These are phyloP conservation scores for Brachyhypopomus gauderio DNA, from an alignment of 2,113 vertebrate genomes.

Conservation along the genomic window DNA sequence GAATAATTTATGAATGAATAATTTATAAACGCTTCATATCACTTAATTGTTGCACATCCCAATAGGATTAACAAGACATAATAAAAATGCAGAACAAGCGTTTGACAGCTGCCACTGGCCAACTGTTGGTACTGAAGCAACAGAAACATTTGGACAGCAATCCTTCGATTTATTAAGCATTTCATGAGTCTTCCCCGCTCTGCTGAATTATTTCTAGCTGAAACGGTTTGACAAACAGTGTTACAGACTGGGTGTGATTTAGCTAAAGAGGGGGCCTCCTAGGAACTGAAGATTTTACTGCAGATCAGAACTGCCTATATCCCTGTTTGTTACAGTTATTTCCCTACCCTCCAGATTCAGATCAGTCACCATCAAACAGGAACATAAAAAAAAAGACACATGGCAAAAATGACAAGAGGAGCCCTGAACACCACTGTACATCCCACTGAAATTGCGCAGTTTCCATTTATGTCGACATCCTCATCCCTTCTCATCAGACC, in stretches of 20 bases:
- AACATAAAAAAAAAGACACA: background rate
- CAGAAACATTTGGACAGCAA: background rate
- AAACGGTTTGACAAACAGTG: background rate
- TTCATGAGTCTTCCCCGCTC: background rate
- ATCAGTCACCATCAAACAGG: background rate
- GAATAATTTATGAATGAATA: slow-evolving; percentile 30
- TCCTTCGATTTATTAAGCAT: background rate
- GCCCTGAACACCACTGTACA: background rate
- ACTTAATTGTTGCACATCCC: background rate
- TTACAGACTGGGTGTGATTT: background rate
- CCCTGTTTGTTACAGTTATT: background rate
- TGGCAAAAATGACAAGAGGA: background rate
- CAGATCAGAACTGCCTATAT: background rate
- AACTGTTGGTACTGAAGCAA: background rate
- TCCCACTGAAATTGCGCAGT: background rate
- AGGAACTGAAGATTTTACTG: background rate
- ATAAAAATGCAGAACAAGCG: background rate
- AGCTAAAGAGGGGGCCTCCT: too few species aligned
- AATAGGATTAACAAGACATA: background rate
- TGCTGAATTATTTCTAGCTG: background rate
- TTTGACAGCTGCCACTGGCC: background rate
- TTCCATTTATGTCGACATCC: background rate
- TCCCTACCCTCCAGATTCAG: background rate
- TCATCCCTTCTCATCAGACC: background rate
- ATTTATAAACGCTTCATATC: background rate